A percentile compares a stretch with the other conserved stretches of the same genome.
These are phyloP conservation scores for Synergus laeviventris DNA, from an alignment of 2,888 invertebrate species.

Conservation along the genomic window DNA sequence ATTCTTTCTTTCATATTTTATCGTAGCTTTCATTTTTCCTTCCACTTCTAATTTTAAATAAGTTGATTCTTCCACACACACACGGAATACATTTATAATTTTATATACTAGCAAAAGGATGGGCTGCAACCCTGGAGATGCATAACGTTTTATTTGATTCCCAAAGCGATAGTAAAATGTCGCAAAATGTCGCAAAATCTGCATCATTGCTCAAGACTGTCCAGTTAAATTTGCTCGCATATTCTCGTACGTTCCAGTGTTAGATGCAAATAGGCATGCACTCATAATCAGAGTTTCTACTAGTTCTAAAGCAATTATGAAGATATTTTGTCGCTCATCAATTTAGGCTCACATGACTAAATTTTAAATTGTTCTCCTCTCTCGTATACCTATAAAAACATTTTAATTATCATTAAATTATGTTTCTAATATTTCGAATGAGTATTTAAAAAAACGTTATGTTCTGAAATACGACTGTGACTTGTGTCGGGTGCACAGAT, in stretches of 20 bases:
- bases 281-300: background rate
- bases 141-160: conserved; percentile 16
- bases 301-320: conserved; percentile 20
- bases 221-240: conserved; percentile 13
- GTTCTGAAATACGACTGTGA: background rate
- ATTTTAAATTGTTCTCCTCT: background rate
- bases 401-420: background rate
- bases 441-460: conserved; percentile 3
- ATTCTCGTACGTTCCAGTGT: background rate
- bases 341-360: background rate
- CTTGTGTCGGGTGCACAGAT: conserved; percentile 14
- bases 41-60: background rate
- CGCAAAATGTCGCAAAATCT: conserved; percentile 1
- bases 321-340: conserved; percentile 19
- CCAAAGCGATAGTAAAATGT: conserved; percentile 25
- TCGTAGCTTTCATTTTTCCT: background rate
- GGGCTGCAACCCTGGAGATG: background rate
- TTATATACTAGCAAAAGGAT: conserved; percentile 9
- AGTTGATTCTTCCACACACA: background rate
- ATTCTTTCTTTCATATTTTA: background rate
- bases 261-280: conserved; percentile 3
- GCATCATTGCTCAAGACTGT: conserved; percentile 22
- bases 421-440: background rate
- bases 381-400: background rate
- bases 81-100: conserved; percentile 42